Evolutionary conservation across 2,797 vertebrate species (phyloP).

Genomic region (Sciurus vulgaris): DNA sequence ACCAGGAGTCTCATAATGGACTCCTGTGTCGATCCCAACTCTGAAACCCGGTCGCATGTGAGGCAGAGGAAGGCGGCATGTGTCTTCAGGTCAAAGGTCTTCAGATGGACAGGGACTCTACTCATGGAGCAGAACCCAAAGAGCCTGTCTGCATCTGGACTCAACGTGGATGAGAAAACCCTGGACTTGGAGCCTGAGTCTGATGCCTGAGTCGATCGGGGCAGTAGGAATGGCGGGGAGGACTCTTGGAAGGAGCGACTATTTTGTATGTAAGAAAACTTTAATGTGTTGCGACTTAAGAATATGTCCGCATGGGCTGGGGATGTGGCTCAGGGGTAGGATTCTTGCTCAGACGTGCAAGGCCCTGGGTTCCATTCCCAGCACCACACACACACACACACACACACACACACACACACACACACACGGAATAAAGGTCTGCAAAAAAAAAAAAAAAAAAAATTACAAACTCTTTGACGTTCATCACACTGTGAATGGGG

Average conservation of each 20-base stretch:
- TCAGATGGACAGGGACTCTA: no score
- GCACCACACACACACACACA: no score
- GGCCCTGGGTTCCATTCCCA: no score
- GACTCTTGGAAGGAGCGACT: neutral
- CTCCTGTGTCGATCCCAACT: no score
- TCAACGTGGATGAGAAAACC: neutral
- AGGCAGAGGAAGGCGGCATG: neutral
- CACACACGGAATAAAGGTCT: no score
- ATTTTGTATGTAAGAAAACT: neutral
- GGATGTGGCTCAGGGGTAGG: no score
- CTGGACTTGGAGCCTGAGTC: neutral
- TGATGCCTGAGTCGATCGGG: neutral
- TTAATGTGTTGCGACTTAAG: neutral
- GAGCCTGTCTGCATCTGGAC: neutral
- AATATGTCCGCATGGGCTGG: neutral
- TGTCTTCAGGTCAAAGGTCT: neutral
- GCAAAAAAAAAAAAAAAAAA: no score
- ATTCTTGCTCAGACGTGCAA: no score
- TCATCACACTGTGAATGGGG: neutral
- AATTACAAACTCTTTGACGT: neutral
- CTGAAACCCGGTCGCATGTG: neutral
- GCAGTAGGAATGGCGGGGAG: neutral
- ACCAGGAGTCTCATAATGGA: neutral
- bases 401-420: no score
- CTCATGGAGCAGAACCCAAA: neutral